Evolutionary conservation across 2,797 vertebrate genomes (phyloP).

Genomic region (Gobionotothen gibberifrons): DNA sequence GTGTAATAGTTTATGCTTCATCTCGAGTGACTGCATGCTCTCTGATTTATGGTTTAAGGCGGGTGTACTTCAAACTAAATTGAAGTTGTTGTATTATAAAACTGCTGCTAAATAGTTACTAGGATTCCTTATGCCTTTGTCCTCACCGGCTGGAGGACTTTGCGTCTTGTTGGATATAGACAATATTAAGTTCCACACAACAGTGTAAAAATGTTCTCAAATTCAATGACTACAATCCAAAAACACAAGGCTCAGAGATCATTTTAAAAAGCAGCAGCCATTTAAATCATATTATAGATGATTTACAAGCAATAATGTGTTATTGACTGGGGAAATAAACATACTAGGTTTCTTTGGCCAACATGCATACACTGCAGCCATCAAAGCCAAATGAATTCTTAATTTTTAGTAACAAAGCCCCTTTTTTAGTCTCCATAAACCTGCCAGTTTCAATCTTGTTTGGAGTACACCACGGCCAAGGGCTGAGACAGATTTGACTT

Average conservation of each 20-base stretch:
- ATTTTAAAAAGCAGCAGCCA: background rate
- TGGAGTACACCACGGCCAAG: slow-evolving; percentile 7
- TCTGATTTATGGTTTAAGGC: background rate
- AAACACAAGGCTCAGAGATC: background rate
- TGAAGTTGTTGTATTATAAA: slow-evolving; percentile 14
- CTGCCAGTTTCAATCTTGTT: slow-evolving; percentile 28
- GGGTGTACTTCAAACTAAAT: slow-evolving; percentile 25
- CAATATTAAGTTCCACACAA: background rate
- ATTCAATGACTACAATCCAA: background rate
- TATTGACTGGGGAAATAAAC: background rate
- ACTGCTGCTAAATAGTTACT: background rate
- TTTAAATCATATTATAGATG: background rate
- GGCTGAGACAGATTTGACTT: background rate
- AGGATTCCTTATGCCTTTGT: background rate
- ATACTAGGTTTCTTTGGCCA: background rate
- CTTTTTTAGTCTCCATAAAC: background rate
- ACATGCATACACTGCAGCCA: background rate
- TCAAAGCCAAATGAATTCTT: background rate
- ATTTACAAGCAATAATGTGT: background rate
- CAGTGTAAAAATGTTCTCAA: background rate
- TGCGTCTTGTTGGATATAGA: background rate
- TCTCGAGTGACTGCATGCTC: slow-evolving; percentile 22
- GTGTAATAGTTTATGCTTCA: background rate
- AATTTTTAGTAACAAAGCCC: background rate
- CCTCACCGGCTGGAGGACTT: background rate